Evolutionary conservation across 2,113 vertebrate species (phyloP), one percentile per base, ranked within the genome.

Genomic region (Pelecanus crispus): DNA sequence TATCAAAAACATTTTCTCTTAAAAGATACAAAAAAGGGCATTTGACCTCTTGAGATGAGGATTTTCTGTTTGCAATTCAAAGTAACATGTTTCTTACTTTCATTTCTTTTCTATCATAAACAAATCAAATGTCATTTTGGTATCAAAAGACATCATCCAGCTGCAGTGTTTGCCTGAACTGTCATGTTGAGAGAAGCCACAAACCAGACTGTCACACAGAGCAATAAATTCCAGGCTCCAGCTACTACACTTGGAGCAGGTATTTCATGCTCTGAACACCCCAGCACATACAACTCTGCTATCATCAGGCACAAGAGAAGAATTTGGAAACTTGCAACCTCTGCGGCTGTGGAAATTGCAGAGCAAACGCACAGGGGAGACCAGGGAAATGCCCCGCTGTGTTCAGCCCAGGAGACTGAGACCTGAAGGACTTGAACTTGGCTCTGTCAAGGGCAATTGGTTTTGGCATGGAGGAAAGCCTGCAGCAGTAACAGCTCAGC

Each of bases 281-380:
- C 58, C 63, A 29, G 44, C 53, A 38, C 40, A 47, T 32, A 29
- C 42, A n/a, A 12, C n/a, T 71, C 25, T 17, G 5, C 24, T 79
- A 6, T 5, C 1, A 6, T 5, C 1, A 0, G 49, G 29, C 53
- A 50, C 15, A 4, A 42, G 4, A 40, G 24, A 29, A 68, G 56
- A 50, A n/a, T 18, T 25, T 18, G 32, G 44, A 24, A 80, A 47
- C 7, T 7, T 36, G n/a, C 13, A 25, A 24, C 20, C 47, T 32
- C 16, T 31, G 26, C 18, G 55, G 19, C 58, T 31, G 10, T 19
- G 40, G 24, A 29, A 83, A 53, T 44, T 49, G 9, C 16, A 65
- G n/a, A 44, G 34, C 10, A 44, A 56, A 62, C 45, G 2, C 7
- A 45, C 12, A 13, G 34, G 6, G 20, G 32, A 55, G 36, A 68